phyloP scores from a whole-genome alignment of 1,140 invertebrate species.

The Zaprionus inermis region DNA sequence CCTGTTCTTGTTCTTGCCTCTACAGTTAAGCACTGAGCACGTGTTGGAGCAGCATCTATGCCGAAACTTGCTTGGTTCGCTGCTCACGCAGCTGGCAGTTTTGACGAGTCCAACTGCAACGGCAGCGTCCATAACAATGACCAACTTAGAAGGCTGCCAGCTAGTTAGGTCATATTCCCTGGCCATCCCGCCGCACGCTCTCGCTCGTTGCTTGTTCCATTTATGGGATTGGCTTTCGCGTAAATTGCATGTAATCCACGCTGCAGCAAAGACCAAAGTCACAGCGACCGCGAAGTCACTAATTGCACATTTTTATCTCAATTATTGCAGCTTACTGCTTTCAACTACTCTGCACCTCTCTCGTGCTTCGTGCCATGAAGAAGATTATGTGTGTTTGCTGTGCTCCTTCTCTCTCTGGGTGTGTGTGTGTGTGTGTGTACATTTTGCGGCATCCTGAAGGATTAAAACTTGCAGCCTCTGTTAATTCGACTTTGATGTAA shows the following conservation, averaged over 20 bases:
- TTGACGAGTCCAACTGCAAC: conserved; percentile 41
- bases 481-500: conserved; percentile 40
- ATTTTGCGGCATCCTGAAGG: conserved; percentile 33
- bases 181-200: conserved; percentile 1
- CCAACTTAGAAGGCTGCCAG: conserved; percentile 33
- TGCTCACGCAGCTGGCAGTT: conserved; percentile 16
- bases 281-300: conserved; percentile 58
- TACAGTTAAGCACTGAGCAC: too few species aligned
- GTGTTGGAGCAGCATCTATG: not conserved
- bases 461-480: conserved; percentile 40
- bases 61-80: not conserved
- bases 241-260: conserved; percentile 72
- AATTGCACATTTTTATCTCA: conserved; percentile 80
- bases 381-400: conserved; percentile 42
- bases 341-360: conserved; percentile 7
- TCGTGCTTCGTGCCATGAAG: not conserved
- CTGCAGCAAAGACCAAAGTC: conserved; percentile 49
- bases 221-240: conserved; percentile 42
- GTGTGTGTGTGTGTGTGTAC: conserved; percentile 1
- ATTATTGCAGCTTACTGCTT: conserved; percentile 73
- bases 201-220: conserved; percentile 4
- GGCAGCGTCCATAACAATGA: conserved; percentile 49
- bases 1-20: too few species aligned
- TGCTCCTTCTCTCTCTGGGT: not conserved
- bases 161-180: conserved; percentile 26